Percentiles rank a stretch among this genome's conserved stretches.
phyloP scores from a whole-genome alignment of 2,797 vertebrate species.

The Melanotaenia pygmaea region DNA sequence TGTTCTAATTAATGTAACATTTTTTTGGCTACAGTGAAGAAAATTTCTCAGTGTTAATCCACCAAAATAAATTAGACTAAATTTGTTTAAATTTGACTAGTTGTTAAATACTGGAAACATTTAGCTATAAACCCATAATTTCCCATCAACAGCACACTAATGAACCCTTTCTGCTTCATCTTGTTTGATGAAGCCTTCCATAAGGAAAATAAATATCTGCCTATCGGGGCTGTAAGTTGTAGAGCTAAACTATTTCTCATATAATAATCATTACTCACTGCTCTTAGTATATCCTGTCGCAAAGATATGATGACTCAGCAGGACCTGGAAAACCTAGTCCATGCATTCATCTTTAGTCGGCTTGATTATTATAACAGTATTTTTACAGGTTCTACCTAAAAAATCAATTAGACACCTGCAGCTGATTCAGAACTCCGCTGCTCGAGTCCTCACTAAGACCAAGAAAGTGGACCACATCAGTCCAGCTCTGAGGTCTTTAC shows the following conservation, averaged over 20 bases:
- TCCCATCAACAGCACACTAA: neutral
- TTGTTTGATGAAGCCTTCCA: neutral
- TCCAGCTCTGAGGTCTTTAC: no score
- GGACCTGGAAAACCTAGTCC: no score
- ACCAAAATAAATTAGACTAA: no score
- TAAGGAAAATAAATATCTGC: neutral
- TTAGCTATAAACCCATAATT: neutral
- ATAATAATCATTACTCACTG: neutral
- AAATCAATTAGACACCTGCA: no score
- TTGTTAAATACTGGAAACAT: neutral
- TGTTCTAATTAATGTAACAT: neutral
- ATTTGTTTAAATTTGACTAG: neutral
- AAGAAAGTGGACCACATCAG: no score
- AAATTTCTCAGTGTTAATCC: neutral
- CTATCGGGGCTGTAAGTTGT: neutral
- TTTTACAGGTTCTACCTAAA: no score
- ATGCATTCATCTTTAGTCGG: no score
- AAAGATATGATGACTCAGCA: no score
- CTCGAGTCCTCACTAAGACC: no score
- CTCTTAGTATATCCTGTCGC: neutral
- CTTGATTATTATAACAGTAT: no score
- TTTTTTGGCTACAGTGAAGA: conserved; percentile 4
- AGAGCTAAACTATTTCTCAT: neutral
- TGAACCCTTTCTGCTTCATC: neutral
- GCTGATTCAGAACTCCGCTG: no score